A percentile compares a stretch with the other conserved stretches of the same genome.
Conservation (phyloP, 2,797 vertebrate genomes). For the Pygocentrus nattereri region DNA sequence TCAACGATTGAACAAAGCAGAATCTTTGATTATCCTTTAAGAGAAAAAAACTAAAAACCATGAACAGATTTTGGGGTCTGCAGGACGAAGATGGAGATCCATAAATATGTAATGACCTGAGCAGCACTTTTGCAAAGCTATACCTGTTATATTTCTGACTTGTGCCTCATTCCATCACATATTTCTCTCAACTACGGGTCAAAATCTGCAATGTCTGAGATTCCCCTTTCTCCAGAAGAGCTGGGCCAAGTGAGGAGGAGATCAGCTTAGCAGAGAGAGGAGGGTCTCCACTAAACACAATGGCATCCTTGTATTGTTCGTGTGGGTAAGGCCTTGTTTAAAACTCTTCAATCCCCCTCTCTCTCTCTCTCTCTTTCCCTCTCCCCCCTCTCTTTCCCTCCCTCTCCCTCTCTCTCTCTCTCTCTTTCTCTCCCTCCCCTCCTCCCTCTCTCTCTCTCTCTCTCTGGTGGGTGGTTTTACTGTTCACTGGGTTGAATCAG, state of each 20-base stretch:
- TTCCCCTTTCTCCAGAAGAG: background rate
- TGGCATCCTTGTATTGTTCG: slow-evolving; percentile 72
- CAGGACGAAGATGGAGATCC: no score
- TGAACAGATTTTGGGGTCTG: no score
- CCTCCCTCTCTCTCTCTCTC: slow-evolving; percentile 35
- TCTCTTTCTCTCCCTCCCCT: slow-evolving; percentile 8
- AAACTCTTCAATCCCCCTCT: background rate
- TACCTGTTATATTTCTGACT: no score
- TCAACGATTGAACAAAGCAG: no score
- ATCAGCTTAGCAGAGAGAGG: background rate
- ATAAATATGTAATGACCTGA: no score
- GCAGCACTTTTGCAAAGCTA: no score
- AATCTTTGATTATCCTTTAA: no score
- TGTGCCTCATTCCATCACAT: no score
- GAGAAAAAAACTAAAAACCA: no score
- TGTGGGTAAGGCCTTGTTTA: slow-evolving; percentile 61
- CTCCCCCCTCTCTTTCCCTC: slow-evolving; percentile 44
- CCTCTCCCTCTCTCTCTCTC: background rate
- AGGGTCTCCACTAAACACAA: slow-evolving; percentile 67
- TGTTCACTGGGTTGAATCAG: background rate
- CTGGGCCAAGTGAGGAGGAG: no score
- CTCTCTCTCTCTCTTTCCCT: slow-evolving; percentile 12
- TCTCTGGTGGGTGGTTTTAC: background rate
- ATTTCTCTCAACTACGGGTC: background rate
- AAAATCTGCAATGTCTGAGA: no score